phyloP scores from a whole-genome alignment of 2,888 invertebrate species.

The Trichacis sp. region DNA sequence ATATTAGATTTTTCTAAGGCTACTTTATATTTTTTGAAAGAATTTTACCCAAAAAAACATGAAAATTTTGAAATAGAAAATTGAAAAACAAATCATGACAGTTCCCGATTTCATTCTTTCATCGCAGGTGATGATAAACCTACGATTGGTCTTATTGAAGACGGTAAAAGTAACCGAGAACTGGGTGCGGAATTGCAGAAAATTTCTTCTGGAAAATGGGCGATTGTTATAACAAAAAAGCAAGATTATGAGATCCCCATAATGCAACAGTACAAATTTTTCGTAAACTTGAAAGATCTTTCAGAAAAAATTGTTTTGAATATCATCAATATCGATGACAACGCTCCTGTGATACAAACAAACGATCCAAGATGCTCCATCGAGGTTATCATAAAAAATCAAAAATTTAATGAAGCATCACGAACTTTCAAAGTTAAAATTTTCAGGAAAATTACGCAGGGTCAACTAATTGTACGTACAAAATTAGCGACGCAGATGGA shows the following conservation, averaged over 20 bases:
- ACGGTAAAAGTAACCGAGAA: conserved; percentile 34
- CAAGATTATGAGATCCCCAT: conserved; percentile 72
- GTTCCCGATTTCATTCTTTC: too few relatives aligned
- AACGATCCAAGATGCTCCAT: conserved; percentile 67
- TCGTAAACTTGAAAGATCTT: conserved; percentile 30
- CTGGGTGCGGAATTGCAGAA: conserved; percentile 42
- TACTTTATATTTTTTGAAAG: too few relatives aligned
- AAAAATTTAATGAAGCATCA: too few relatives aligned
- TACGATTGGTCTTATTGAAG: conserved; percentile 28
- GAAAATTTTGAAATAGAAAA: too few relatives aligned
- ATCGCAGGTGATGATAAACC: conserved; percentile 30
- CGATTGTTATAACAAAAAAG: conserved; percentile 59
- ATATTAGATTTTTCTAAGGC: too few relatives aligned
- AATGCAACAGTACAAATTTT: conserved; percentile 70
- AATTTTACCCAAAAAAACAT: too few relatives aligned
- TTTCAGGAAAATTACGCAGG: conserved; percentile 49
- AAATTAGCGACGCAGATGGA: conserved; percentile 48
- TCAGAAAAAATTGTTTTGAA: conserved; percentile 65
- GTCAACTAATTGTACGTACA: conserved; percentile 44
- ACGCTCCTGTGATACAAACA: conserved; percentile 70
- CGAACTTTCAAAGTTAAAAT: neutral
- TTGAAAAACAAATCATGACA: neutral
- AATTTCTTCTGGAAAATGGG: conserved; percentile 42
- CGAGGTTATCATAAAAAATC: too few relatives aligned
- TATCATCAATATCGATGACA: conserved; percentile 73